Evolutionary conservation across 2,113 vertebrate species (phyloP), one percentile per base, ranked within the genome.

Genomic region (Corythornis vintsioides): DNA sequence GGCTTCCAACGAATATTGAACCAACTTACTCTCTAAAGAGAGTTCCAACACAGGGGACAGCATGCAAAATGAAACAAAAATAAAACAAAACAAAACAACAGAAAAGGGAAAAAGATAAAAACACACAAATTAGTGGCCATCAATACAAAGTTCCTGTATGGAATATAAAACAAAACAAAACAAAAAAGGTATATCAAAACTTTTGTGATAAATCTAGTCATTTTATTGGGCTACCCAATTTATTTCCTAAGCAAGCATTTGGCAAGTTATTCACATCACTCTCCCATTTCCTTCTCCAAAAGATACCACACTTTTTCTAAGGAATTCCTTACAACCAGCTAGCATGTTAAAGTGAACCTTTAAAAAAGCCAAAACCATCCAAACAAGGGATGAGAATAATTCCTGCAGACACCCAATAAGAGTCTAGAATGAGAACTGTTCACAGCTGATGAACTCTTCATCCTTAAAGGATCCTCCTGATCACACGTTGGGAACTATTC

Each of bases 11-110:
- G 96, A 98, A 97, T 96, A 97, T 76, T 96, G 98, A 98, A 97
- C 97, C 98, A 98, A 99, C 99, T 99, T 99, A 99, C 99, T 99
- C 99, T 99, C 99, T 99, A 99, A 95, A 98, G 98, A 99, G 99
- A 99, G 98, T 98, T 98, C 98, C 98, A 98, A 98, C 98, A 98
- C 97, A 97, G 98, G 97, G 96, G 97, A 98, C 97, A 92, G 98
- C 98, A 98, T 99, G 98, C 97, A 98, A 98, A 98, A 97, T 0
- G 3, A 95, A 94, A 97, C 96, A 93, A 96, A 83, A 97, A 88
- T 94, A 86, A 10, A 91, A 93, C 38, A 92, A 92, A 96, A 92
- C 96, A 93, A 29, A 96, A 97, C 43, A 87, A 96, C 97, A 97
- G 97, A 97, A 97, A 97, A 95, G 96, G 86, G 65, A 93, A 94